phyloP scores from a whole-genome alignment of 2,113 vertebrate genomes.

The Hippocampus abdominalis region DNA sequence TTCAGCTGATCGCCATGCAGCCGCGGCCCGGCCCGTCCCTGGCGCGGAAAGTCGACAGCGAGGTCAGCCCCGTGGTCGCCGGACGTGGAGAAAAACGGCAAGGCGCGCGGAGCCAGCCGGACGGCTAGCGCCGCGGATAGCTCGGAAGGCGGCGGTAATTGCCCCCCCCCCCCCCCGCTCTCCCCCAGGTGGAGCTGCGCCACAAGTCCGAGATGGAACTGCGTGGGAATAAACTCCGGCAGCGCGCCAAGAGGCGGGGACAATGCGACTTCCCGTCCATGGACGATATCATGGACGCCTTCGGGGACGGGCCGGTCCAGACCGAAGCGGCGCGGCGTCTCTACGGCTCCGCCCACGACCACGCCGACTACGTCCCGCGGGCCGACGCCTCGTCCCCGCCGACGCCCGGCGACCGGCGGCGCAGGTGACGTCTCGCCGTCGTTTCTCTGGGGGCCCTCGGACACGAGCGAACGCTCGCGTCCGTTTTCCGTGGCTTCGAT shows the following conservation, averaged over 20 bases:
- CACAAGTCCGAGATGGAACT: constrained; percentile 98
- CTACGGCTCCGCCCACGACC: constrained; percentile 91
- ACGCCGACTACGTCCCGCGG: constrained; percentile 84
- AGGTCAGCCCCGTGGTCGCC: constrained; percentile 67
- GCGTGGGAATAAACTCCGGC: constrained; percentile 93
- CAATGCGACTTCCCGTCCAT: constrained; percentile 95
- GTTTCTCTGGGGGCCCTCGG: too few relatives aligned
- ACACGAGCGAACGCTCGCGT: too few relatives aligned
- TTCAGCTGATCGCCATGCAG: constrained; percentile 96
- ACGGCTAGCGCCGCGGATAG: too few relatives aligned
- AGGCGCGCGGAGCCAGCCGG: too few relatives aligned
- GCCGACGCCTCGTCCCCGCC: constrained; percentile 76
- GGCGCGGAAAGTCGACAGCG: constrained; percentile 84
- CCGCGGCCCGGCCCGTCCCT: constrained; percentile 78
- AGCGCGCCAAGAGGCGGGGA: constrained; percentile 90
- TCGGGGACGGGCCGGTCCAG: constrained; percentile 84
- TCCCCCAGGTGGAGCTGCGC: constrained; percentile 81
- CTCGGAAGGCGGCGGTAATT: neutral
- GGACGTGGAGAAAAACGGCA: neutral
- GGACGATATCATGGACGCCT: constrained; percentile 85
- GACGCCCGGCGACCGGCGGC: constrained; percentile 61
- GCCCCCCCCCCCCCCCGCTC: neutral
- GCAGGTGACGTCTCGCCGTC: neutral
- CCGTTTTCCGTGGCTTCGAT: too few relatives aligned
- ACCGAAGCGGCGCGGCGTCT: constrained; percentile 84